Conservation (phyloP, 1,140 invertebrate species). For the Rhagoletis zephyria region DNA sequence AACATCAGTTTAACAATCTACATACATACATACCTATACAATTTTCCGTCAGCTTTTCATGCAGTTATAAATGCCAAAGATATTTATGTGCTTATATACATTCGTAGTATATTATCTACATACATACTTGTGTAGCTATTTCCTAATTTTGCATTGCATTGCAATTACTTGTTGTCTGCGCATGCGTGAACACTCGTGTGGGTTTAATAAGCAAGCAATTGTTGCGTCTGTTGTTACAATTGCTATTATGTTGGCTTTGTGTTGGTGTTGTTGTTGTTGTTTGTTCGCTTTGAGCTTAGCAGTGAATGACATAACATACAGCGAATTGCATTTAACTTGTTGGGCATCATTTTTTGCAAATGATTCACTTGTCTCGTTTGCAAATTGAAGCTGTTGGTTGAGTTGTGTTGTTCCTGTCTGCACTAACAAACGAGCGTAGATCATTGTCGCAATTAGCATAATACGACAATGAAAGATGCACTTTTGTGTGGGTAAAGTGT, state of each 20-base stretch:
- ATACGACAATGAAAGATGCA: conserved; percentile 18
- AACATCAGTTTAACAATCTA: neutral
- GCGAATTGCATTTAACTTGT: conserved; percentile 16
- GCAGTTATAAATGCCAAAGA: neutral
- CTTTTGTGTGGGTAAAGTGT: neutral
- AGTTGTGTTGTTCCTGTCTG: conserved; percentile 36
- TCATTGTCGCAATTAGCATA: conserved; percentile 44
- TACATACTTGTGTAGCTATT: neutral
- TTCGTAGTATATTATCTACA: neutral
- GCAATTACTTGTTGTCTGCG: conserved; percentile 36
- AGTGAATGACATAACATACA: conserved; percentile 18
- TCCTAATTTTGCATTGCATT: conserved; percentile 31
- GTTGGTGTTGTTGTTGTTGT: neutral
- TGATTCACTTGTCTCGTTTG: conserved; percentile 48
- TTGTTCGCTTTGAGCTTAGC: neutral
- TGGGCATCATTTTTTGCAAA: conserved; percentile 14
- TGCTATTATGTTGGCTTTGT: conserved; percentile 31
- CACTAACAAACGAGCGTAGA: conserved; percentile 17
- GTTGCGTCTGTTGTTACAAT: conserved; percentile 22
- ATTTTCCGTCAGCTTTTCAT: neutral
- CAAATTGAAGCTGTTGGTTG: neutral
- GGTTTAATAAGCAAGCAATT: neutral
- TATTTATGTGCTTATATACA: neutral
- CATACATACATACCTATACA: neutral
- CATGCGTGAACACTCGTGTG: conserved; percentile 41